Percentiles rank a stretch among this genome's conserved stretches.
These are phyloP conservation scores for Euglossa dilemma DNA, from an alignment of 1,140 invertebrate genomes.

Conservation along the genomic window DNA sequence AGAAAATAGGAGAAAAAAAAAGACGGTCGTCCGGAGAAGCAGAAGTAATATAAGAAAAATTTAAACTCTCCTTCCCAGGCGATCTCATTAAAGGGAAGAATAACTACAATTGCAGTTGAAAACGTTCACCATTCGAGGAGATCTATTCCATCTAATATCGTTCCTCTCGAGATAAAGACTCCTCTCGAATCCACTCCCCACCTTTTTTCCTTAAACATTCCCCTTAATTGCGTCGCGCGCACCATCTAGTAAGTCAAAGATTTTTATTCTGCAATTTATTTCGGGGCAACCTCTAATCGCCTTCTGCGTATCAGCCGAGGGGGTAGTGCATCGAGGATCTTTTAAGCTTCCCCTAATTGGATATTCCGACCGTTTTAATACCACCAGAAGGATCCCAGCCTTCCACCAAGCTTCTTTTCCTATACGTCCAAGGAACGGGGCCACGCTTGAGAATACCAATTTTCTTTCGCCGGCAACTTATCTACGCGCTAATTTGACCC, in stretches of 20 bases:
- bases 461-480: slow-evolving; percentile 14
- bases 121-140: background rate
- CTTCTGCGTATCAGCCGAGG: slow-evolving; percentile 7
- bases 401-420: background rate
- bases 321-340: slow-evolving; percentile 5
- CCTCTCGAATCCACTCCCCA: background rate
- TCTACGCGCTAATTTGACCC: slow-evolving; percentile 28
- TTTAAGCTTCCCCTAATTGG: slow-evolving; percentile 45
- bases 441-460: slow-evolving; percentile 19
- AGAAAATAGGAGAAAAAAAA: background rate
- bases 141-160: background rate
- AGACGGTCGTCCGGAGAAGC: background rate
- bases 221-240: background rate
- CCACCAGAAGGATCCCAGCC: background rate
- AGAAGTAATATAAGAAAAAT: slow-evolving; percentile 6
- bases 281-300: slow-evolving; percentile 23
- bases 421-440: background rate
- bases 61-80: background rate
- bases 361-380: slow-evolving; percentile 47
- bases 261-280: slow-evolving; percentile 38
- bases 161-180: background rate
- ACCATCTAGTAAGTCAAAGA: background rate
- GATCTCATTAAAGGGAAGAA: slow-evolving; percentile 15
- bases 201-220: background rate
- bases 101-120: slow-evolving; percentile 4